Conservation (phyloP, 2,113 vertebrate species). For the Hystrix brachyura region DNA sequence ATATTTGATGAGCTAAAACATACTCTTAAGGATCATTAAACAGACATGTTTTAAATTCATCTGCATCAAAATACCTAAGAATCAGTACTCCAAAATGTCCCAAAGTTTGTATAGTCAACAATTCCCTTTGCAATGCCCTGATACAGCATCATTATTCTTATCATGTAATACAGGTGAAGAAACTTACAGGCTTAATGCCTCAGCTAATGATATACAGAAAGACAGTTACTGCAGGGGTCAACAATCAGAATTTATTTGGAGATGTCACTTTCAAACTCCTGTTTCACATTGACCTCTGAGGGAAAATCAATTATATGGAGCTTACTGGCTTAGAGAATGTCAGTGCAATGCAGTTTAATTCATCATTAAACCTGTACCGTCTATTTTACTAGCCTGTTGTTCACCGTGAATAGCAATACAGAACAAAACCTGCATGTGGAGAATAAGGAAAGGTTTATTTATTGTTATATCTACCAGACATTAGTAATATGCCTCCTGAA, state of each 20-base stretch:
- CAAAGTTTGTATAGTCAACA: neutral
- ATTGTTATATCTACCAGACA: neutral
- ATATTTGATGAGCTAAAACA: neutral
- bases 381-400: conserved; percentile 70
- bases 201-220: conserved; percentile 78
- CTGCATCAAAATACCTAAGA: neutral
- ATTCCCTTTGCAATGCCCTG: neutral
- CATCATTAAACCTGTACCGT: conserved; percentile 77
- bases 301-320: conserved; percentile 80
- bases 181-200: conserved; percentile 67
- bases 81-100: neutral
- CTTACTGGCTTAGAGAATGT: conserved; percentile 79
- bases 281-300: conserved; percentile 81
- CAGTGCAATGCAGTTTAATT: conserved; percentile 80
- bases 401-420: conserved; percentile 73
- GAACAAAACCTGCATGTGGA: conserved; percentile 65
- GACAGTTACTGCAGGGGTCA: conserved; percentile 68
- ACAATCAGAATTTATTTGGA: conserved; percentile 81
- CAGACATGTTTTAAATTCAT: neutral
- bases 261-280: conserved; percentile 80
- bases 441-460: conserved; percentile 60
- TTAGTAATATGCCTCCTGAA: conserved; percentile 8
- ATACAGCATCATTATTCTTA: conserved; percentile 71
- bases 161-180: conserved; percentile 67
- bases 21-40: neutral